A percentile compares a stretch with the other conserved stretches of the same genome.
Evolutionary conservation across 2,888 invertebrate genomes (phyloP).

Genomic region (Epirrita christyi): DNA sequence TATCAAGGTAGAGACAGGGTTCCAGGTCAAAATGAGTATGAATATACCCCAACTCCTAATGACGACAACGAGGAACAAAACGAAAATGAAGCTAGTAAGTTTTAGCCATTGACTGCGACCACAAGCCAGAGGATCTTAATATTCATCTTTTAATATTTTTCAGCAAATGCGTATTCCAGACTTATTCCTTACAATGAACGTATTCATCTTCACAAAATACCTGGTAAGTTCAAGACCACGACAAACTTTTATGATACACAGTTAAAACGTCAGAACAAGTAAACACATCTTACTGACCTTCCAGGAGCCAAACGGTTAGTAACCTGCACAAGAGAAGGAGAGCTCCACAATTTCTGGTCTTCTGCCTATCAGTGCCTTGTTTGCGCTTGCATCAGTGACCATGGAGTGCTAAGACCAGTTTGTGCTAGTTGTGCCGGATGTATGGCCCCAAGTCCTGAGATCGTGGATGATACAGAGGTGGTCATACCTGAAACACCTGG

Average conservation of each 20-base stretch:
- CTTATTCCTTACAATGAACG: constrained; percentile 50
- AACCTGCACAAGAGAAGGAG: constrained; percentile 54
- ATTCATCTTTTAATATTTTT: constrained; percentile 29
- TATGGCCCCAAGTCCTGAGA: constrained; percentile 20
- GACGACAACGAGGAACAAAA: not conserved
- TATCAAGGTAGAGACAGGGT: not conserved
- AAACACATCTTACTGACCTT: constrained; percentile 19
- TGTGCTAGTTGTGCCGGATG: constrained; percentile 63
- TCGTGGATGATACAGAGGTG: not conserved
- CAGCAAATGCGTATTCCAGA: constrained; percentile 51
- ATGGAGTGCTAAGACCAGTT: constrained; percentile 50
- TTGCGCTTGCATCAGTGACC: constrained; percentile 60
- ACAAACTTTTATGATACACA: not conserved
- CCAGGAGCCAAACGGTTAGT: constrained; percentile 53
- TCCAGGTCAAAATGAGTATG: constrained; percentile 12
- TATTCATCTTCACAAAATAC: constrained; percentile 50
- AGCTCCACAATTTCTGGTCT: constrained; percentile 59
- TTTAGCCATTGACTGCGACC: not conserved
- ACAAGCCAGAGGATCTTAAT: not conserved
- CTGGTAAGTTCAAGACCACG: constrained; percentile 46
- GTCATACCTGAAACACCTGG: constrained; percentile 11
- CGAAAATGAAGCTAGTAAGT: constrained; percentile 3
- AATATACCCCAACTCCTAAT: not conserved
- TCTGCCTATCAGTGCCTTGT: constrained; percentile 54
- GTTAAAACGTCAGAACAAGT: not conserved